phyloP scores from a whole-genome alignment of 2,888 invertebrate species.

The Eristalis pertinax region DNA sequence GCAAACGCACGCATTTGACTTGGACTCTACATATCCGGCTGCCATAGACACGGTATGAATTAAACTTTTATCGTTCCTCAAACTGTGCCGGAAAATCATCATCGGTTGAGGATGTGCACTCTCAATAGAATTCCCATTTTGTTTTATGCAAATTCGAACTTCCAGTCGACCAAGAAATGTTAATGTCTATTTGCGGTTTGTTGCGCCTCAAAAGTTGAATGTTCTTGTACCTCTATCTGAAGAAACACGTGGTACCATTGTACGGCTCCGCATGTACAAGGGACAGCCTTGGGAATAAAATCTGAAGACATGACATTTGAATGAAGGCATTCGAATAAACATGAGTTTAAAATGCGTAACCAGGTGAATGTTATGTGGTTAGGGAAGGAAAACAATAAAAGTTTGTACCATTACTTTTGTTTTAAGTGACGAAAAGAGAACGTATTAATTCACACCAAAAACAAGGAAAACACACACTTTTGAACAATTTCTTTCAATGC shows the following conservation, averaged over 20 bases:
- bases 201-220: conserved; percentile 11
- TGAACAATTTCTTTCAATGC: too few species aligned
- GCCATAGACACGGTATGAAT: conserved; percentile 41
- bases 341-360: conserved; percentile 4
- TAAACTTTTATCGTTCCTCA: conserved; percentile 44
- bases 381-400: not conserved
- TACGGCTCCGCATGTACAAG: not conserved
- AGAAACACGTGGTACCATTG: conserved; percentile 39
- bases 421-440: not conserved
- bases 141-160: conserved; percentile 53
- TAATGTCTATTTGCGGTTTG: conserved; percentile 63
- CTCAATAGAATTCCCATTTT: conserved; percentile 29
- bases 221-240: conserved; percentile 5
- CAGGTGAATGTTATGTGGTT: conserved; percentile 8
- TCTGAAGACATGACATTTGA: not conserved
- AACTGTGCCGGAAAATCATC: conserved; percentile 16
- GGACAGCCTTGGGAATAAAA: not conserved
- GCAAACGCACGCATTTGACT: conserved; percentile 28
- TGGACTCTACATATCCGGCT: conserved; percentile 45
- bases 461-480: not conserved
- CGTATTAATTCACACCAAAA: not conserved
- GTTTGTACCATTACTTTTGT: not conserved
- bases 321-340: not conserved
- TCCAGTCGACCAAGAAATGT: conserved; percentile 51
- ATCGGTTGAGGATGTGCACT: not conserved